Conservation (phyloP, 2,888 invertebrate genomes). For the Mythimna albipuncta region DNA sequence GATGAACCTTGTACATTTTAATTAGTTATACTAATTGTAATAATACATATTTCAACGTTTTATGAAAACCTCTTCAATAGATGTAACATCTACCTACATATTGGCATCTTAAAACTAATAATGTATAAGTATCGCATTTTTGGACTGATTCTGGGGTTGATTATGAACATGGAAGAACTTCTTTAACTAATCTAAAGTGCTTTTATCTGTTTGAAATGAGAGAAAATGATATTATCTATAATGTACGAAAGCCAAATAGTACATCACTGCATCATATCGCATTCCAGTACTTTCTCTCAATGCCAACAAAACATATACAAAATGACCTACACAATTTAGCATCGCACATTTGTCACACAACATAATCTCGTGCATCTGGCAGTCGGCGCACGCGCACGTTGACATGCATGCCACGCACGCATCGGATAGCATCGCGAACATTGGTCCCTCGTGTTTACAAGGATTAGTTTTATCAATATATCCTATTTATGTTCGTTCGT, state of each 20-base stretch:
- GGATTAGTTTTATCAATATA: slow-evolving; percentile 58
- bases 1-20: background rate
- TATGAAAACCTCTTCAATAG: background rate
- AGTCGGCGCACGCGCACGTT: slow-evolving; percentile 76
- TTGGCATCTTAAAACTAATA: background rate
- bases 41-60: background rate
- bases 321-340: slow-evolving; percentile 63
- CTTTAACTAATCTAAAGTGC: background rate
- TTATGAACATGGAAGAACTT: no score
- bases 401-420: slow-evolving; percentile 76
- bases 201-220: background rate
- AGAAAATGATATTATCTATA: no score
- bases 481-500: slow-evolving; percentile 28
- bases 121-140: background rate
- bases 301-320: slow-evolving; percentile 41
- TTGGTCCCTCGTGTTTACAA: slow-evolving; percentile 65
- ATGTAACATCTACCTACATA: background rate
- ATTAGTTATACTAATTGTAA: background rate
- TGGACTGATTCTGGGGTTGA: background rate
- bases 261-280: background rate
- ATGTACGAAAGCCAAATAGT: background rate
- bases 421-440: slow-evolving; percentile 75
- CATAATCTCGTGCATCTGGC: slow-evolving; percentile 72
- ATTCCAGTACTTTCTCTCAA: slow-evolving; percentile 35
- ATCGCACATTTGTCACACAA: slow-evolving; percentile 71